Conservation (phyloP, 2,113 vertebrate species). For the Corythaixoides concolor region DNA sequence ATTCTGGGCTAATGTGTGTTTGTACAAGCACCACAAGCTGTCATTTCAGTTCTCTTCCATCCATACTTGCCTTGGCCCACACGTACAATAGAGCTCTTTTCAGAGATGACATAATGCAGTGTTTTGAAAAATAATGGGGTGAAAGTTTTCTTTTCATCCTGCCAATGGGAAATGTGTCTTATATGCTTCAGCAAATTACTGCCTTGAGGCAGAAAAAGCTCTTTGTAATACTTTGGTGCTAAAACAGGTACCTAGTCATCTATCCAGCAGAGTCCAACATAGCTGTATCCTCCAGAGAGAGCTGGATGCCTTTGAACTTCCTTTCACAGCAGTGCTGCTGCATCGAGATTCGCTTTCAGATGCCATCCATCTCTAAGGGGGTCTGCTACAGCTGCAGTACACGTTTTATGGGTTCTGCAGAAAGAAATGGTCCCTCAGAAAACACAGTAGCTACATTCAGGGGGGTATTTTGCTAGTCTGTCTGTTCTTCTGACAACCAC, state of each 20-base stretch:
- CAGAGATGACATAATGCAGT: slow-evolving; percentile 37
- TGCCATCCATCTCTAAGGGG: not conserved
- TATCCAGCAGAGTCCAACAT: slow-evolving; percentile 25
- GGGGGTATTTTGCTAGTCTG: not conserved
- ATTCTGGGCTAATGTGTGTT: slow-evolving; percentile 26
- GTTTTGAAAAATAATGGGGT: not conserved
- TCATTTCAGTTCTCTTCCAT: not conserved
- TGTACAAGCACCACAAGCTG: not conserved
- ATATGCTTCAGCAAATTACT: slow-evolving; percentile 49
- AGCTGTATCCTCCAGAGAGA: slow-evolving; percentile 41
- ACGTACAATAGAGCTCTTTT: slow-evolving; percentile 24
- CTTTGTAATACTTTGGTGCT: slow-evolving; percentile 50
- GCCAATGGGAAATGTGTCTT: slow-evolving; percentile 31
- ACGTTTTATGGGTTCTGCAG: not conserved
- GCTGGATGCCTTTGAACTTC: slow-evolving; percentile 46
- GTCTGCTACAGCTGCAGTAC: slow-evolving; percentile 10
- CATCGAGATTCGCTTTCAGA: not conserved
- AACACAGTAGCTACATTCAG: slow-evolving; percentile 37
- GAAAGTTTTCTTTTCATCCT: slow-evolving; percentile 60
- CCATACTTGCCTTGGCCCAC: not conserved
- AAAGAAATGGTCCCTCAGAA: slow-evolving; percentile 25
- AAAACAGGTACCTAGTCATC: slow-evolving; percentile 63
- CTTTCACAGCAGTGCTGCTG: not conserved
- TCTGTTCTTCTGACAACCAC: not conserved
- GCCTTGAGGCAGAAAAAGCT: slow-evolving; percentile 57